Conservation (phyloP, 2,113 vertebrate genomes). For the Acanthochromis polyacanthus region DNA sequence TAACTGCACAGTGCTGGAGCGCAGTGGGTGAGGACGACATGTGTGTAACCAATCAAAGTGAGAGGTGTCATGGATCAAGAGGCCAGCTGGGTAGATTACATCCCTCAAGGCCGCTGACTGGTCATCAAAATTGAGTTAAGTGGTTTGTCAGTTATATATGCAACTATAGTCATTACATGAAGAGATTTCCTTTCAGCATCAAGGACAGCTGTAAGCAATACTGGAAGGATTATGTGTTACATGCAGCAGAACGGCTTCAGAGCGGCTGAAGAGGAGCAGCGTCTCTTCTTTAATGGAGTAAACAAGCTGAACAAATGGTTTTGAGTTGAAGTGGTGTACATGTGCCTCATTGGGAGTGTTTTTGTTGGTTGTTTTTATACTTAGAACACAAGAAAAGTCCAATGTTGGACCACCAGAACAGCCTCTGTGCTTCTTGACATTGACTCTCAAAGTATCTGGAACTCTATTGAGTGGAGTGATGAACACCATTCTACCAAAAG, state of each 20-base stretch:
- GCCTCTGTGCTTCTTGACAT: too few species aligned
- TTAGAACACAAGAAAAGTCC: too few species aligned
- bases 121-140: slow-evolving; percentile 36
- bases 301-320: background rate
- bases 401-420: too few species aligned
- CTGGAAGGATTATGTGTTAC: slow-evolving; percentile 16
- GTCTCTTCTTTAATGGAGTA: background rate
- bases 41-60: slow-evolving; percentile 42
- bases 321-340: slow-evolving; percentile 1
- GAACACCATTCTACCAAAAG: too few species aligned
- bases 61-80: slow-evolving; percentile 32
- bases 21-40: slow-evolving; percentile 29
- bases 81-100: slow-evolving; percentile 53
- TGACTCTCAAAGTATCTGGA: too few species aligned
- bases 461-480: too few species aligned
- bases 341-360: too few species aligned
- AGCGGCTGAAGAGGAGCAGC: background rate
- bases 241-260: background rate
- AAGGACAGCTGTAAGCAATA: slow-evolving; percentile 53
- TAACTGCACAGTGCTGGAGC: background rate
- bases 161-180: slow-evolving; percentile 40
- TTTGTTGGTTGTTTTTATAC: too few species aligned
- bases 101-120: slow-evolving; percentile 59
- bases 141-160: slow-evolving; percentile 59
- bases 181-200: slow-evolving; percentile 40